Percentiles rank a stretch among this genome's conserved stretches.
Evolutionary conservation across 2,797 vertebrate species (phyloP).

Genomic region (Etheostoma perlongum): DNA sequence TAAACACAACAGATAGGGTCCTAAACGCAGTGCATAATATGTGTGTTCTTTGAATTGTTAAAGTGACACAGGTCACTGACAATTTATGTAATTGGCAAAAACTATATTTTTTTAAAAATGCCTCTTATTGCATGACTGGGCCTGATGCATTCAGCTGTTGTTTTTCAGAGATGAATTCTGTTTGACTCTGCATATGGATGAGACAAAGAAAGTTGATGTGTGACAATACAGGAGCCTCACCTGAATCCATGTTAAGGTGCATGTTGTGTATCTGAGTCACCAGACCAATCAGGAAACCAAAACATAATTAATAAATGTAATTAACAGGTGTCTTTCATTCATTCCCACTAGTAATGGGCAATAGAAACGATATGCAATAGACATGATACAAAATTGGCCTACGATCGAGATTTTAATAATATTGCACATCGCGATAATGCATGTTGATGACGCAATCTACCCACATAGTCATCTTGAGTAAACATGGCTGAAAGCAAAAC

Average conservation of each 20-base stretch:
- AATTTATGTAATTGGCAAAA: slow-evolving; percentile 42
- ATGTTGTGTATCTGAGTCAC: slow-evolving; percentile 6
- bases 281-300: slow-evolving; percentile 15
- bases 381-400: too few species aligned
- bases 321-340: slow-evolving; percentile 25
- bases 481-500: too few species aligned
- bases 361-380: too few species aligned
- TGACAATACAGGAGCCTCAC: slow-evolving; percentile 1
- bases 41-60: slow-evolving; percentile 19
- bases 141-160: slow-evolving; percentile 16
- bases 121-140: slow-evolving; percentile 3
- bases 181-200: slow-evolving; percentile 22
- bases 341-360: neutral
- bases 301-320: slow-evolving; percentile 26
- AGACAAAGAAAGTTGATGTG: neutral
- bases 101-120: slow-evolving; percentile 35
- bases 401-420: too few species aligned
- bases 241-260: slow-evolving; percentile 3
- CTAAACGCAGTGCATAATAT: neutral
- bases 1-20: slow-evolving; percentile 37
- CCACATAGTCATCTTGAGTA: too few species aligned
- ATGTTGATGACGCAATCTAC: too few species aligned
- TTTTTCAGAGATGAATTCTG: slow-evolving; percentile 11
- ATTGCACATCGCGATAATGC: too few species aligned
- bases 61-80: slow-evolving; percentile 37